Evolutionary conservation across 2,113 vertebrate genomes (phyloP), one percentile per base, ranked within the genome.

Genomic region (Nothoprocta perdicaria): DNA sequence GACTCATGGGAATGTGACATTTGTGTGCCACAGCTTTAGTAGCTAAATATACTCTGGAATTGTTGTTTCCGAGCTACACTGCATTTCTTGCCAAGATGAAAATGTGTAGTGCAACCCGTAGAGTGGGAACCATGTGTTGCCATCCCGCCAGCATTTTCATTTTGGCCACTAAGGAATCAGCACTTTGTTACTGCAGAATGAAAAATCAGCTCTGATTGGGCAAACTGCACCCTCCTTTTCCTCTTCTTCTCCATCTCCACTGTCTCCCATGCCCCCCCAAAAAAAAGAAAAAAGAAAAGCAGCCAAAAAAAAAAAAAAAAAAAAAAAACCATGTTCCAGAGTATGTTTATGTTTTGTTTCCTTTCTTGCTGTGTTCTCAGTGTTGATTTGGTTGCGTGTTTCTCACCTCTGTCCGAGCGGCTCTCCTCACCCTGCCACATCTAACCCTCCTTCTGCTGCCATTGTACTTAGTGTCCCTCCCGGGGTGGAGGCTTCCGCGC

Each of bases 31-130:
- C 95, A 95, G 96, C 98, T 98, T 98, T 96, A 95, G 96, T 97
- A 98, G 97, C 98, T 98, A 98, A 98, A 98, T 98, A 98, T 99
- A 99, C 98, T 99, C 98, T 98, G 98, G 98, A 98, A 98, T 97
- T 97, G 93, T 92, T 96, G 95, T 96, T 96, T 93, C 94, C 89
- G 62, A 96, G 91, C 94, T 87, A 68, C 88, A 80, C 75, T 71
- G 74, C 50, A 81, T 95, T 96, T 96, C 90, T 95, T 97, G 26
- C 91, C 86, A 95, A 95, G 93, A 96, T 92, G 65, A 96, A 97
- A 97, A 96, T 84, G 68, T 92, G 87, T 79, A 91, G 29, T 48
- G 73, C 76, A 94, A 87, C 69, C 89, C 80, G 52, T 93, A 84
- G 46, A 94, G 88, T 89, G 92, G 80, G 75, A 93, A 84, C 86